Evolutionary conservation across 2,113 vertebrate genomes (phyloP).

Genomic region (Tenrec ecaudatus): DNA sequence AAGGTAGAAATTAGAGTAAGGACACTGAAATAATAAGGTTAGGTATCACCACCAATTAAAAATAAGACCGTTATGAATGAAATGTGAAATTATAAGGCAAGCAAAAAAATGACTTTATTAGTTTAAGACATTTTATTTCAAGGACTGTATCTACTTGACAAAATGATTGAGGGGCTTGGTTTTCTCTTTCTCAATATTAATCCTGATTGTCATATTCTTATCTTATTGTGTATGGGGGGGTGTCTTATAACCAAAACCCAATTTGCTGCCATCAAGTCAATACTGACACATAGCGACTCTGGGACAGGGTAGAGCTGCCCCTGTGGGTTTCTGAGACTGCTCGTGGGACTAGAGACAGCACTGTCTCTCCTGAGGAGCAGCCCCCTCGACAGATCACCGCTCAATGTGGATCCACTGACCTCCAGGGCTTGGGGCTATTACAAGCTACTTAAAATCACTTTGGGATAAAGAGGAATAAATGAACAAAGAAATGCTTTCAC

Average conservation of each 20-base stretch:
- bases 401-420: too few species aligned
- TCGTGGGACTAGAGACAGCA: too few species aligned
- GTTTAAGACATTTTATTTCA: conserved; percentile 25
- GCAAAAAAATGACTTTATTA: not conserved
- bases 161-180: not conserved
- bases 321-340: too few species aligned
- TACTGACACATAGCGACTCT: too few species aligned
- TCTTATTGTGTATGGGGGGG: not conserved
- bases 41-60: not conserved
- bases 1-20: too few species aligned
- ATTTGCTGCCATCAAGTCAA: too few species aligned
- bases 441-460: not conserved
- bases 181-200: not conserved
- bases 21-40: conserved; percentile 9
- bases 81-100: not conserved
- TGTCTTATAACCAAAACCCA: too few species aligned
- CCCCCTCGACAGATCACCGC: too few species aligned
- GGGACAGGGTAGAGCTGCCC: too few species aligned
- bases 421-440: not conserved
- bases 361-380: too few species aligned
- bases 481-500: not conserved
- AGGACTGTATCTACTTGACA: not conserved
- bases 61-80: not conserved
- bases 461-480: not conserved
- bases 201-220: not conserved